Percentiles rank a stretch among this genome's conserved stretches.
phyloP scores from a whole-genome alignment of 1,140 invertebrate species.

The Eupristina koningsbergeri region DNA sequence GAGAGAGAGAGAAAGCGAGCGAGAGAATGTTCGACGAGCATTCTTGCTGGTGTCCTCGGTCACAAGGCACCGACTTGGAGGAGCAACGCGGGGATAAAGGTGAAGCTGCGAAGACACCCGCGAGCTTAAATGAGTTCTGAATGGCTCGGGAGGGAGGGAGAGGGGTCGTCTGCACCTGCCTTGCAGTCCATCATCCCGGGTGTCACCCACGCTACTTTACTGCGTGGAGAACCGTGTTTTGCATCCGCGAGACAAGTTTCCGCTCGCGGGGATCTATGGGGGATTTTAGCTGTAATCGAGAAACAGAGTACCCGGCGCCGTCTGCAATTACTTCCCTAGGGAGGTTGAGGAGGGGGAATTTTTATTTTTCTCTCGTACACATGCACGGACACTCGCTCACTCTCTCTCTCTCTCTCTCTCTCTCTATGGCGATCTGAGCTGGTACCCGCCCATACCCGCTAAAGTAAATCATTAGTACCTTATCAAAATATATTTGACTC shows the following conservation, averaged over 20 bases:
- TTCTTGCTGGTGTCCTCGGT: conserved; percentile 53
- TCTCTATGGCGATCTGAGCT: no score
- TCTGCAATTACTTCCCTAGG: not conserved
- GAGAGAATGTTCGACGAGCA: conserved; percentile 24
- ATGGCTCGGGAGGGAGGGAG: not conserved
- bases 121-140: conserved; percentile 25
- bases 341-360: no score
- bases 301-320: conserved; percentile 59
- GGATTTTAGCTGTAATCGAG: conserved; percentile 70
- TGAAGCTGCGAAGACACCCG: not conserved
- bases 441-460: not conserved
- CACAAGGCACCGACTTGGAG: conserved; percentile 50
- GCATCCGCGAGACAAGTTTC: conserved; percentile 67
- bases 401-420: not conserved
- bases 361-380: no score
- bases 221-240: conserved; percentile 70
- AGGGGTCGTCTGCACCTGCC: conserved; percentile 66
- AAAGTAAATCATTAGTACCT: conserved; percentile 47
- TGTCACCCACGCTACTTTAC: conserved; percentile 73
- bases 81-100: conserved; percentile 3
- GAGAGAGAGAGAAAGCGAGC: conserved; percentile 19
- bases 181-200: conserved; percentile 68
- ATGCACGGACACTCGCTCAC: not conserved
- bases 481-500: conserved; percentile 46
- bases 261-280: conserved; percentile 63